Evolutionary conservation across 2,113 vertebrate species (phyloP), one percentile per base, ranked within the genome.

Genomic region (Atrichornis clamosus): DNA sequence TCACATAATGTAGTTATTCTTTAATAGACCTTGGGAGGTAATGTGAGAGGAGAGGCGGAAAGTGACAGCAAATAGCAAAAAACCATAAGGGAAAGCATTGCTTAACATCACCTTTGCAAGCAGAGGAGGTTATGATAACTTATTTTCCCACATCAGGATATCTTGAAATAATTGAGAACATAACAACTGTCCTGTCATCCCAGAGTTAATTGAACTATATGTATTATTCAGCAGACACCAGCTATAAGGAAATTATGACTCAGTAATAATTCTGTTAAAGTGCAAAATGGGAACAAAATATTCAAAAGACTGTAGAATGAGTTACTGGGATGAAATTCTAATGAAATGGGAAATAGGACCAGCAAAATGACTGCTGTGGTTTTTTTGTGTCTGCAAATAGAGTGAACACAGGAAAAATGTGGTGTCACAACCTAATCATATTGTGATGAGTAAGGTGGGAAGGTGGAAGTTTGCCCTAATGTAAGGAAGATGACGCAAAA

Each of bases 161-260:
- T 68, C 79, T 46, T 92, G 52, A 90, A 93, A 90, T 93, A 91
- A 68, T 56, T 78, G 79, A 74, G 63, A 73, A 74, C 5, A 1
- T 79, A 87, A 53, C 33, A 91, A 44, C 49, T 69, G 41, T 68
- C 33, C 76, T 88, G 84, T 64, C 60, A 87, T 78, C n/a, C 39
- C 32, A 62, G 63, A 86, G 42, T 73, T 92, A 95, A 90, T 96
- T 93, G 89, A 89, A 52, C 44, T 37, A 1, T 44, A 81, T 90
- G 52, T 78, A 72, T 90, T 94, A 88, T 92, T 96, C 72, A 95
- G 47, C 35, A 94, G 93, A 67, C 28, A 82, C n/a, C 90, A 87
- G 13, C 33, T 74, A 64, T 78, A 89, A 90, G 62, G 84, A 95
- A 96, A 83, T 89, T 84, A 88, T 46, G 74, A 93, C 58, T 75